phyloP scores from a whole-genome alignment of 2,113 vertebrate species.

The Lepisosteus oculatus region DNA sequence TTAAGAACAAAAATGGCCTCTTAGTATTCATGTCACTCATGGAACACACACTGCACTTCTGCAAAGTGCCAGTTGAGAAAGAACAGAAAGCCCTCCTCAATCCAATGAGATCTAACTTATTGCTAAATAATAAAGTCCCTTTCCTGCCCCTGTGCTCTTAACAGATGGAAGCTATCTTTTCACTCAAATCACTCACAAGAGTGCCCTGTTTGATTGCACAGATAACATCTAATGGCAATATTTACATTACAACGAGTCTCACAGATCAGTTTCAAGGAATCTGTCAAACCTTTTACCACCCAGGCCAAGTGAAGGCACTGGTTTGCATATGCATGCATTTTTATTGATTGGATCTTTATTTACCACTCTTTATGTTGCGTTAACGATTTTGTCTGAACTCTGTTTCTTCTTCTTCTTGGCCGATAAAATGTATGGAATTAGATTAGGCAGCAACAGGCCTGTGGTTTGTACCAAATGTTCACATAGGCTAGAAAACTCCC shows the following conservation, averaged over 20 bases:
- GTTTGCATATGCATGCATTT: not conserved
- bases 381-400: not conserved
- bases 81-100: slow-evolving; percentile 18
- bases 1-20: slow-evolving; percentile 6
- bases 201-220: not conserved
- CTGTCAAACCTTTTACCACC: not conserved
- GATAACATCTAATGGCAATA: slow-evolving; percentile 11
- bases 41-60: slow-evolving; percentile 14
- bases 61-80: slow-evolving; percentile 23
- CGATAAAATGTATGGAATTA: slow-evolving; percentile 43
- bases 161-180: slow-evolving; percentile 15
- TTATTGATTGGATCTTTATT: not conserved
- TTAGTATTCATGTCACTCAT: not conserved
- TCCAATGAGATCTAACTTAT: slow-evolving; percentile 11
- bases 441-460: slow-evolving; percentile 27
- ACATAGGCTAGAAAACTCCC: slow-evolving; percentile 11
- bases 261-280: not conserved
- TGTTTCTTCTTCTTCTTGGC: not conserved
- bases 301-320: not conserved
- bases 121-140: not conserved
- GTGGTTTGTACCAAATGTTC: slow-evolving; percentile 2
- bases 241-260: slow-evolving; percentile 3
- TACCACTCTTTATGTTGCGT: not conserved
- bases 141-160: slow-evolving; percentile 13
- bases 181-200: slow-evolving; percentile 7